Conservation (phyloP, 1,140 invertebrate genomes). For the Oedothorax gibbosus region DNA sequence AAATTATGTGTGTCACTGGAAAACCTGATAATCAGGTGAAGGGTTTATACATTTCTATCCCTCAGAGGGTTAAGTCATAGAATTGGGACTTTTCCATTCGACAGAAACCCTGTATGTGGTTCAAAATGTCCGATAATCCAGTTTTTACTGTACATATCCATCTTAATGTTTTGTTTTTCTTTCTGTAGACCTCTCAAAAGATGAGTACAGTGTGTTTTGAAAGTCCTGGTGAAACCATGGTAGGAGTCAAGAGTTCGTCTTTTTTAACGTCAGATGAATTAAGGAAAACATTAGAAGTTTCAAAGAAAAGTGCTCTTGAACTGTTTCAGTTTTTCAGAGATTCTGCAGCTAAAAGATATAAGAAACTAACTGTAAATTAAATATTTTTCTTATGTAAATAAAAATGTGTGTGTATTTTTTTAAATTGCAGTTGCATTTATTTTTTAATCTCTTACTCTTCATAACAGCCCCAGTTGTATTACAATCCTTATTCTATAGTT, state of each 20-base stretch:
- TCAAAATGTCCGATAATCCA: no score
- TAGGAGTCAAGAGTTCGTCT: constrained; percentile 13
- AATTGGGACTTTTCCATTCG: no score
- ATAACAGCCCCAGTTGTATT: neutral
- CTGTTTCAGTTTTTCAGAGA: constrained; percentile 25
- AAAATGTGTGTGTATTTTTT: neutral
- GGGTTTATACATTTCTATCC: no score
- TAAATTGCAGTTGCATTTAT: neutral
- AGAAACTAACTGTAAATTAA: constrained; percentile 9
- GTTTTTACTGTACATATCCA: no score
- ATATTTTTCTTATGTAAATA: constrained; percentile 1
- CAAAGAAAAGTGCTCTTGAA: neutral
- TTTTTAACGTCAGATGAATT: neutral
- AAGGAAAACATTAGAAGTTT: constrained; percentile 11
- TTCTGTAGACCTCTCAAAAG: neutral
- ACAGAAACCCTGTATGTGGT: no score
- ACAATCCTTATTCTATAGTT: neutral
- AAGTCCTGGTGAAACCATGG: constrained; percentile 1
- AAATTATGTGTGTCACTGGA: no score
- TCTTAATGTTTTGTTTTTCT: neutral
- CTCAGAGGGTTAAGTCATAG: no score
- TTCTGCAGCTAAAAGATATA: constrained; percentile 18
- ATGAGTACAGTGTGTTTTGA: constrained; percentile 18
- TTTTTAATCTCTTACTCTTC: no score
- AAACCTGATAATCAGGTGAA: no score